phyloP scores from a whole-genome alignment of 2,797 vertebrate genomes.

The Lycodopsis pacificus region DNA sequence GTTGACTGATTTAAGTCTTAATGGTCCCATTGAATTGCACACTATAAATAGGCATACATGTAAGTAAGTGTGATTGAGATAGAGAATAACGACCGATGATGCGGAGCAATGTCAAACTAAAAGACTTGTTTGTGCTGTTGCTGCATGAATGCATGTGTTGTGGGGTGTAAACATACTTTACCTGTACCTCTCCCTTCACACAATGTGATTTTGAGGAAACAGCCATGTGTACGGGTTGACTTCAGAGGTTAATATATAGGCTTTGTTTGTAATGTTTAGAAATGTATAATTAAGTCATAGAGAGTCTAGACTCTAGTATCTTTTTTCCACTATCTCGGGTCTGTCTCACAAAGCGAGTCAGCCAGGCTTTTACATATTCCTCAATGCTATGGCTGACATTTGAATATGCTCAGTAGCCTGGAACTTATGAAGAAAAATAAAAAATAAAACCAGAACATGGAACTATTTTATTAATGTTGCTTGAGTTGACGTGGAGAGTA shows the following conservation, averaged over 20 bases:
- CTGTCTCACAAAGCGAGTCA: slow-evolving; percentile 57
- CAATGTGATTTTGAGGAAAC: slow-evolving; percentile 1
- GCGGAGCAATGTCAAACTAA: slow-evolving; percentile 23
- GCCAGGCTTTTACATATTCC: background rate
- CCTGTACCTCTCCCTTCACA: slow-evolving; percentile 20
- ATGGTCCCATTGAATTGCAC: slow-evolving; percentile 31
- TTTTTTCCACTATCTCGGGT: slow-evolving; percentile 12
- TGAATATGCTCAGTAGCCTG: slow-evolving; percentile 1
- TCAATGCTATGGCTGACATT: slow-evolving; percentile 6
- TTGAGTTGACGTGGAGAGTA: slow-evolving; percentile 10
- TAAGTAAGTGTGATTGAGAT: slow-evolving; percentile 2
- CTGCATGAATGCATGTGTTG: slow-evolving; percentile 64
- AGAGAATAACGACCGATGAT: slow-evolving; percentile 29
- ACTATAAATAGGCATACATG: slow-evolving; percentile 37
- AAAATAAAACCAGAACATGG: background rate
- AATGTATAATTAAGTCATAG: background rate
- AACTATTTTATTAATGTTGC: slow-evolving; percentile 17
- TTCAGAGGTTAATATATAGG: background rate
- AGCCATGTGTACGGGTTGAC: background rate
- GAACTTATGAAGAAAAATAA: background rate
- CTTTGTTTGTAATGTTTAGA: slow-evolving; percentile 3
- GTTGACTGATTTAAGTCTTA: slow-evolving; percentile 27
- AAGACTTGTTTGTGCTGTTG: slow-evolving; percentile 36
- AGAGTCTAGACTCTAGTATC: background rate
- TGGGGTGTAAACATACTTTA: slow-evolving; percentile 35